These are phyloP conservation scores for Suncus etruscus DNA, from an alignment of 2,113 vertebrate genomes.

Conservation along the genomic window DNA sequence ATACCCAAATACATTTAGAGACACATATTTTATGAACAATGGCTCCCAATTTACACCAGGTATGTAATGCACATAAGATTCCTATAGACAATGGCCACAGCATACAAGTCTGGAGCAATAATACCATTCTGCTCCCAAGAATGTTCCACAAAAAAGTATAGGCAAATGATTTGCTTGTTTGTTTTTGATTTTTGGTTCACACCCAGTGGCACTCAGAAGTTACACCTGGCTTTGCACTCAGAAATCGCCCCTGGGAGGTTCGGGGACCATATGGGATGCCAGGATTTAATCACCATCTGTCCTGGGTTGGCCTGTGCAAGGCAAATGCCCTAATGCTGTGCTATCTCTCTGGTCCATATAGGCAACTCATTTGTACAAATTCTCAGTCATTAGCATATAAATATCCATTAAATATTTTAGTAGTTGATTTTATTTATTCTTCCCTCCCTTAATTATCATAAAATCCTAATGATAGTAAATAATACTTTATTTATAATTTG, in stretches of 20 bases:
- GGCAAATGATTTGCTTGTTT: no score
- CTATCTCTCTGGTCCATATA: no score
- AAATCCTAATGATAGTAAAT: not conserved
- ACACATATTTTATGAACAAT: not conserved
- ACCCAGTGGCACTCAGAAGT: no score
- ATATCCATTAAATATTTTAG: not conserved
- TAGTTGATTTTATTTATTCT: slow-evolving; percentile 5
- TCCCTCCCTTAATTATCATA: not conserved
- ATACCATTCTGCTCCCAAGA: slow-evolving; percentile 14
- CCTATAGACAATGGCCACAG: slow-evolving; percentile 9
- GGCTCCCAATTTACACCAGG: not conserved
- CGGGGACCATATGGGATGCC: no score
- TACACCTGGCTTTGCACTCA: no score
- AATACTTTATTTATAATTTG: not conserved
- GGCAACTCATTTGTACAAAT: not conserved
- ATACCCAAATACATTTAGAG: slow-evolving; percentile 17
- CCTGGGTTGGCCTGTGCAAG: no score
- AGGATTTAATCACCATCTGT: no score
- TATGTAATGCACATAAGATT: not conserved
- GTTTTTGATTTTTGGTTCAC: no score
- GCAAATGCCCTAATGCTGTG: no score
- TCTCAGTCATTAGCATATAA: slow-evolving; percentile 10
- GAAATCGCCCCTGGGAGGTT: no score
- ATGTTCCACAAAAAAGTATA: not conserved
- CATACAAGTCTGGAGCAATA: not conserved